phyloP scores from a whole-genome alignment of 2,888 invertebrate genomes.

The Crocallis elinguaria region DNA sequence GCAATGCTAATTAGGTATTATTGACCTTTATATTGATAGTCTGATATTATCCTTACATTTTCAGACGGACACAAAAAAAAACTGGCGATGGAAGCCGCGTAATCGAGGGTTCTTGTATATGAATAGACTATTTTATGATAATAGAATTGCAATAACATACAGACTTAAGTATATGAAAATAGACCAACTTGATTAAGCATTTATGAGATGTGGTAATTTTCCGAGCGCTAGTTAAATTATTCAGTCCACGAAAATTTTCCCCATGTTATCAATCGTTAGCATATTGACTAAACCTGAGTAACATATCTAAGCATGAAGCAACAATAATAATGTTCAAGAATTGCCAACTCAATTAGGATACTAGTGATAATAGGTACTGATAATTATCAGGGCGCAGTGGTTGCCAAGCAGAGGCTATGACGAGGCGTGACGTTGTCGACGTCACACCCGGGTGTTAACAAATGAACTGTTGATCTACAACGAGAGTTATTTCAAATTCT shows the following conservation, averaged over 20 bases:
- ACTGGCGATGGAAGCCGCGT: too few species aligned
- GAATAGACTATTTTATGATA: too few species aligned
- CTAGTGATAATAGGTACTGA: constrained; percentile 22
- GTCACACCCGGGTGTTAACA: constrained; percentile 20
- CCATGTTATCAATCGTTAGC: background rate
- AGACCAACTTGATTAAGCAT: too few species aligned
- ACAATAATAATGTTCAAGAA: constrained; percentile 6
- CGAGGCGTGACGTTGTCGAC: constrained; percentile 21
- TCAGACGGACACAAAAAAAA: too few species aligned
- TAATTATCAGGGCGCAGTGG: constrained; percentile 14
- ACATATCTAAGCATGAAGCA: constrained; percentile 1
- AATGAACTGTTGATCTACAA: constrained; percentile 2
- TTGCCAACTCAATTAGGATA: constrained; percentile 23
- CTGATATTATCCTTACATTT: too few species aligned
- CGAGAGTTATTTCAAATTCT: background rate
- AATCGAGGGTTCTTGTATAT: too few species aligned
- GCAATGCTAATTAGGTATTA: too few species aligned
- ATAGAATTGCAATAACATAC: background rate
- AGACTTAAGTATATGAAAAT: background rate
- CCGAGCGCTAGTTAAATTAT: background rate
- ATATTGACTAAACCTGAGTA: background rate
- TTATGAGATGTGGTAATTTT: background rate
- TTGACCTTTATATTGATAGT: too few species aligned
- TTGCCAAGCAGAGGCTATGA: constrained; percentile 7
- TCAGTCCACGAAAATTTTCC: background rate